Base-by-base conservation (phyloP, 2,113 vertebrate species). In the Riparia riparia region DNA sequence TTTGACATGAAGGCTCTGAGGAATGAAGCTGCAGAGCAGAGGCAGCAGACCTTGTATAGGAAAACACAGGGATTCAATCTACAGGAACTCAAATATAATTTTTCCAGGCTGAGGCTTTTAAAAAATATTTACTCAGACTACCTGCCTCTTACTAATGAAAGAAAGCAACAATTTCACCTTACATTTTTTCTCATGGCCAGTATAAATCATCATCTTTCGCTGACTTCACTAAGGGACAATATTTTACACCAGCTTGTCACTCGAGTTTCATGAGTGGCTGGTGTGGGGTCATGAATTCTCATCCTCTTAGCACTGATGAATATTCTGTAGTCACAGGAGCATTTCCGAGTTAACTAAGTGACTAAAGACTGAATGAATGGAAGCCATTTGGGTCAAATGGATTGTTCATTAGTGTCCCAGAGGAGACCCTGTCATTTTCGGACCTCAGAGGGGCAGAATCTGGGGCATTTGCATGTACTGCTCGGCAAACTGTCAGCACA, bases 331-430 rank as follows among this genome's bases (percentile, higher is more conserved):
- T 74, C 83, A 84, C 65, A 57, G 77, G 44, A 95, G 61, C 69
- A 56, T 81, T 96, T 93, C 70, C 0, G 0, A 89, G 44, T 71
- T 78, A 78, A 63, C 41, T 49, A 25, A 95, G 31, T 95, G 86
- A 82, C 93, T 93, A 63, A 72, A 72, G 31, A 17, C 65, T 32
- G 37, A 84, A 61, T 69, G 54, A 95, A 91, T 63, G 51, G 81
- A 91, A 93, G 47, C 47, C 70, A 51, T 73, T 77, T 83, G 87
- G 78, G 64, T 88, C 42, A 94, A 88, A 93, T 63, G 34, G 64
- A 58, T 64, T 69, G 71, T 83, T 91, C 76, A 26, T 83, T 88
- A 73, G 44, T 57, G 66, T 80, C 56, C 83, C 68, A 82, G 71
- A 88, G 63, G 74, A 96, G 32, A 73, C 22, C 34, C 74, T 83